Base-by-base conservation (phyloP, 2,797 vertebrate species). In the Cossypha niveicapilla region DNA sequence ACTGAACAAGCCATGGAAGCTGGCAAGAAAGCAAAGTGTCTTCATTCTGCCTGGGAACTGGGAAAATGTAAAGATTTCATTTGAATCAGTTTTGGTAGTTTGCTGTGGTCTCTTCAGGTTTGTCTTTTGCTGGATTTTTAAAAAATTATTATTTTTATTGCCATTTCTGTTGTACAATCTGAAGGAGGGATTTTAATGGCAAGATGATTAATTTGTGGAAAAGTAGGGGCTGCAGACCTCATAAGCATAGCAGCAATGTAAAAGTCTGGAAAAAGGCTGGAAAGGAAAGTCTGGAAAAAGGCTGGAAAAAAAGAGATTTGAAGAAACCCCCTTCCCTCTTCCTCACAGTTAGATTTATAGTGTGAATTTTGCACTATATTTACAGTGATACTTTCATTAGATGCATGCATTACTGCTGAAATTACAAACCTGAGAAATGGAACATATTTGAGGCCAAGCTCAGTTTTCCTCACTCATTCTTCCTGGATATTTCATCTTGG, bases 101-200 rank as follows among this genome's bases (percentile, higher is more conserved):
- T 79, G 17, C n/a, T 76, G 27, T 7, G 1, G 58, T 66, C 51
- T 84, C 56, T 60, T 77, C 54, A 56, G 41, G 72, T 80, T 86
- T 23, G 44, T 41, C 85, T 81, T 61, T 39, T 89, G 25, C 16
- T 63, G 34, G 37, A 32, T 28, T 23, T 60, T 57, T 79, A 76
- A 12, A 34, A 28, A 9, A 63, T 70, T 73, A 41, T 35, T 79
- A 28, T 76, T 79, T 88, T 94, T 85, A 88, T 47, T 82, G 56
- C 35, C 2, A 0, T 9, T 92, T 91, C 77, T 88, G 73, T 47
- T 77, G 70, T 41, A 44, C 24, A 86, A 54, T 67, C 66, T 84
- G 85, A 76, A 86, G 76, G 71, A 86, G 34, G 51, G 19, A 94
- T 88, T 96, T 95, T 91, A 86, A 74, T 57, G 50, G 82, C 25